phyloP scores from a whole-genome alignment of 2,888 invertebrate species.

The Gerris lacustris region DNA sequence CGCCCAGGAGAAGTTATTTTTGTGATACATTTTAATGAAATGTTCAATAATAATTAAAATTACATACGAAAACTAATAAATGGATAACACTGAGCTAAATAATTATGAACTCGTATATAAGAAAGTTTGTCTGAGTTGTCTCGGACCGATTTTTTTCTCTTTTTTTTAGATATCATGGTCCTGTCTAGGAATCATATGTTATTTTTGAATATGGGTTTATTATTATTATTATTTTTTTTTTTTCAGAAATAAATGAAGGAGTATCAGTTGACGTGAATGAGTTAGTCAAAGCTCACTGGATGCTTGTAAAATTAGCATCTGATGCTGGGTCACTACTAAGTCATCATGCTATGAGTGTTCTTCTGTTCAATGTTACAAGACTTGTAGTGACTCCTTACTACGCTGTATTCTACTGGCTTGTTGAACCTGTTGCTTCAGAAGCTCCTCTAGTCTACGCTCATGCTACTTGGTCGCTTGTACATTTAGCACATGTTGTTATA shows the following conservation, averaged over 20 bases:
- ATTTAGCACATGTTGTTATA: constrained; percentile 3
- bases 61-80: no score
- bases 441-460: not conserved
- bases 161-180: not conserved
- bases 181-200: not conserved
- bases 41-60: no score
- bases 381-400: not conserved
- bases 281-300: not conserved
- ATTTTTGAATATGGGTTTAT: not conserved
- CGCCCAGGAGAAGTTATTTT: no score
- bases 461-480: not conserved
- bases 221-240: not conserved
- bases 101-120: no score
- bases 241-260: not conserved
- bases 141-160: no score
- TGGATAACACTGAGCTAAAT: no score
- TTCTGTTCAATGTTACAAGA: not conserved
- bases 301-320: not conserved
- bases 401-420: not conserved
- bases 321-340: not conserved
- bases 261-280: not conserved
- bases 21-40: no score
- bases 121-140: no score
- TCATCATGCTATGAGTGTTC: not conserved
- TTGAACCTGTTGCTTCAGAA: not conserved